phyloP scores from a whole-genome alignment of 1,140 invertebrate genomes.

The Oedothorax gibbosus region DNA sequence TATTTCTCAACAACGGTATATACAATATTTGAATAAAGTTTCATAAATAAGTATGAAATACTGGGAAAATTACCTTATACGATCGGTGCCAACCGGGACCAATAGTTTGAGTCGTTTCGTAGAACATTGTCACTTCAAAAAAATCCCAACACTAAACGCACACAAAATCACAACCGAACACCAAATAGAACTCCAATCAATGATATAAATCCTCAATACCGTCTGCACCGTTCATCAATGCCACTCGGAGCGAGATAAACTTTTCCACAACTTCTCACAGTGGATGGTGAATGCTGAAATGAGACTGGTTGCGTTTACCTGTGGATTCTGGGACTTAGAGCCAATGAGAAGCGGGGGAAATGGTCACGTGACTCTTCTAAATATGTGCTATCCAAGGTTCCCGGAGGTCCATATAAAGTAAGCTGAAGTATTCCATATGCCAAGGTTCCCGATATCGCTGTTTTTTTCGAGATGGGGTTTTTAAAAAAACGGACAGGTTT shows the following conservation, averaged over 20 bases:
- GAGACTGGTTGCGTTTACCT: not conserved
- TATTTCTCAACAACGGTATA: too few species aligned
- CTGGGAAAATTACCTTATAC: slow-evolving; percentile 11
- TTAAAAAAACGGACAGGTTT: not conserved
- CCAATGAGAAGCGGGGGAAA: slow-evolving; percentile 66
- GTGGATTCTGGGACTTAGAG: not conserved
- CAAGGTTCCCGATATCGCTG: slow-evolving; percentile 17
- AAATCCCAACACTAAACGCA: not conserved
- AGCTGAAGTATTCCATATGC: slow-evolving; percentile 15
- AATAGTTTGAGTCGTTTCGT: slow-evolving; percentile 48
- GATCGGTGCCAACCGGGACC: slow-evolving; percentile 51
- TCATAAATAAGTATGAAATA: too few species aligned
- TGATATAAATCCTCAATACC: not conserved
- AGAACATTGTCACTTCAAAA: slow-evolving; percentile 31
- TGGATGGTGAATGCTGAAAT: not conserved
- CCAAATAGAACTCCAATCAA: not conserved
- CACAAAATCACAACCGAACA: not conserved
- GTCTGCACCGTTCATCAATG: not conserved
- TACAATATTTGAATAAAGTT: too few species aligned
- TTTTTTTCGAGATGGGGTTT: slow-evolving; percentile 7
- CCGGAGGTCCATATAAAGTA: slow-evolving; percentile 51
- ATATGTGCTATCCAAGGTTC: slow-evolving; percentile 74
- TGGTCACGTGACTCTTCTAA: slow-evolving; percentile 95
- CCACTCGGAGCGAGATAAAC: not conserved
- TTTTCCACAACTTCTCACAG: not conserved